phyloP scores from a whole-genome alignment of 2,113 vertebrate species.

The Boleophthalmus pectinirostris region DNA sequence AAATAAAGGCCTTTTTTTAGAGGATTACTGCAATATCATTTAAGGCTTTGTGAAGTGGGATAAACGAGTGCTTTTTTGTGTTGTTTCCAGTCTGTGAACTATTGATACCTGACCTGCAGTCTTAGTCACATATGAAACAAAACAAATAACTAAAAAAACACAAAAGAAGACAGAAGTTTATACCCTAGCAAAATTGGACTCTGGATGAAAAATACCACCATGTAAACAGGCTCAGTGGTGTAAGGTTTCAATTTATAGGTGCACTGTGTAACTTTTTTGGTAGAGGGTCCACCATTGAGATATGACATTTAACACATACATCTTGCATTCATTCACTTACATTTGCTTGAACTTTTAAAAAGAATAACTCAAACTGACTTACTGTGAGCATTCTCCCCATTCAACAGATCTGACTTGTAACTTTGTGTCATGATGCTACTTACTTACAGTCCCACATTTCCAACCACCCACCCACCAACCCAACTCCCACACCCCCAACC shows the following conservation, averaged over 20 bases:
- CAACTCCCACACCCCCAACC: too few relatives aligned
- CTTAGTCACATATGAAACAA: too few relatives aligned
- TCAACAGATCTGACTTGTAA: too few relatives aligned
- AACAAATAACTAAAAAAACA: not conserved
- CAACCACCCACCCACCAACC: too few relatives aligned
- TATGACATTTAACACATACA: not conserved
- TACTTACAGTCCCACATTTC: too few relatives aligned
- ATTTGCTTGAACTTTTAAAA: too few relatives aligned
- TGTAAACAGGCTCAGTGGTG: not conserved
- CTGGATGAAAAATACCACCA: not conserved
- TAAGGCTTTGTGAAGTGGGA: conserved; percentile 58
- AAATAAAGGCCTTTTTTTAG: conserved; percentile 59
- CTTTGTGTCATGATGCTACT: too few relatives aligned
- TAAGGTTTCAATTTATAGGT: too few relatives aligned
- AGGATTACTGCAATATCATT: conserved; percentile 60
- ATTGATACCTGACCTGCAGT: conserved; percentile 70
- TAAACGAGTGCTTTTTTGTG: conserved; percentile 61
- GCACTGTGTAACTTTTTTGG: too few relatives aligned
- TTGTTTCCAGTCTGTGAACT: conserved; percentile 73
- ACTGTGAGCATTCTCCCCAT: not conserved
- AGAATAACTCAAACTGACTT: not conserved
- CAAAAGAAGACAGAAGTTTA: not conserved
- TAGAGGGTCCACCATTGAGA: not conserved
- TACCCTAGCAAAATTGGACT: not conserved
- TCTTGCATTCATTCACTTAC: too few relatives aligned